Percentiles rank a stretch among this genome's conserved stretches.
phyloP scores from a whole-genome alignment of 2,888 invertebrate genomes.

The Conops quadrifasciatus region DNA sequence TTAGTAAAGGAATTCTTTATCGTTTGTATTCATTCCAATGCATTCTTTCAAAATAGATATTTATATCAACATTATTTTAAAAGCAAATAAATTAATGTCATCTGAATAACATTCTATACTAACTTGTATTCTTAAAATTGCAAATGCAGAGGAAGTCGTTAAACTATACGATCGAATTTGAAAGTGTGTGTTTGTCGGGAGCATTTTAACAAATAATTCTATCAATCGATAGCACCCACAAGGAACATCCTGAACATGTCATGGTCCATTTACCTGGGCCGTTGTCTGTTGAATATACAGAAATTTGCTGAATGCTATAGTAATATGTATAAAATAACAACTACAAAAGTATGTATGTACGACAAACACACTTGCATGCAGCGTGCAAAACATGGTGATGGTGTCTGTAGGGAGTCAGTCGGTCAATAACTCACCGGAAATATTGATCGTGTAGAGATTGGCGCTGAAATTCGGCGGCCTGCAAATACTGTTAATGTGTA shows the following conservation, averaged over 20 bases:
- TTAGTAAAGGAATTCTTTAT: slow-evolving; percentile 23
- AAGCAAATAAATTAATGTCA: neutral
- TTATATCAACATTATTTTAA: neutral
- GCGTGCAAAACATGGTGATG: slow-evolving; percentile 24
- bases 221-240: slow-evolving; percentile 32
- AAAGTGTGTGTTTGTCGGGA: slow-evolving; percentile 32
- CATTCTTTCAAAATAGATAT: slow-evolving; percentile 12
- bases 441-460: slow-evolving; percentile 66
- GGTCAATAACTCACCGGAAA: slow-evolving; percentile 59
- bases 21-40: slow-evolving; percentile 18
- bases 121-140: slow-evolving; percentile 54
- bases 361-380: slow-evolving; percentile 41
- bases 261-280: slow-evolving; percentile 64
- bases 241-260: slow-evolving; percentile 24
- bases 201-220: slow-evolving; percentile 27
- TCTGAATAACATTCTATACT: slow-evolving; percentile 44
- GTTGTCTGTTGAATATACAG: slow-evolving; percentile 58
- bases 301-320: slow-evolving; percentile 26
- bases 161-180: slow-evolving; percentile 32
- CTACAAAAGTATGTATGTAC: slow-evolving; percentile 20
- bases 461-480: slow-evolving; percentile 66
- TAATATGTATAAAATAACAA: slow-evolving; percentile 26
- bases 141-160: slow-evolving; percentile 28
- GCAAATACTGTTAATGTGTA: slow-evolving; percentile 65
- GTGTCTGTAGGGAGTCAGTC: neutral